Percentiles rank a stretch among this genome's conserved stretches.
Evolutionary conservation across 2,113 vertebrate genomes (phyloP).

Genomic region (Pteruthius melanotis): DNA sequence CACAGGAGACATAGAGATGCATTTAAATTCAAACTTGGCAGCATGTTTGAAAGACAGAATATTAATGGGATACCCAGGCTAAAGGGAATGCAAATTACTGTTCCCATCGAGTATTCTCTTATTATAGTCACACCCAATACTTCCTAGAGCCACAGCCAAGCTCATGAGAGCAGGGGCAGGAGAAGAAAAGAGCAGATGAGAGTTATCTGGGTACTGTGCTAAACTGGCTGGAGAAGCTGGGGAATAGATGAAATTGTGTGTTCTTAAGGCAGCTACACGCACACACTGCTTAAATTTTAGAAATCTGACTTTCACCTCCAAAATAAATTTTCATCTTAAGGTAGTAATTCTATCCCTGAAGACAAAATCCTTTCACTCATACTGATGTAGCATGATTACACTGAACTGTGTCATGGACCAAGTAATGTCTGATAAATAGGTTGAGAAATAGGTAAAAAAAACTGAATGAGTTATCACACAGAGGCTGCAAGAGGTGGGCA

Average conservation of each 20-base stretch:
- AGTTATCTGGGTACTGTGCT: not conserved
- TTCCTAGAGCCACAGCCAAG: not conserved
- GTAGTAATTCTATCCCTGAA: not conserved
- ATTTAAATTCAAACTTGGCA: not conserved
- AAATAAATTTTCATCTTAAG: not conserved
- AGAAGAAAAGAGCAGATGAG: not conserved
- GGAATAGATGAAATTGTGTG: rapidly evolving
- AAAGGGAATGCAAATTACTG: constrained; percentile 14
- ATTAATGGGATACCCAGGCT: not conserved
- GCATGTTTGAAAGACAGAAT: not conserved
- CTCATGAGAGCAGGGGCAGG: not conserved
- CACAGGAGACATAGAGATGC: not conserved
- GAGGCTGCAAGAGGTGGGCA: not conserved
- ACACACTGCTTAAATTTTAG: not conserved
- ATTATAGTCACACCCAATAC: not conserved
- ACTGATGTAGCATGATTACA: not conserved
- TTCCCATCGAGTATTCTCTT: not conserved
- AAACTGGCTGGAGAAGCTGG: not conserved
- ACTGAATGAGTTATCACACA: not conserved
- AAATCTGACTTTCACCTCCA: not conserved
- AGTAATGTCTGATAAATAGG: not conserved
- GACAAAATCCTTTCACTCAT: not conserved
- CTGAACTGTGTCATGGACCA: not conserved
- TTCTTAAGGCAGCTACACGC: not conserved
- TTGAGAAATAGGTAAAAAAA: not conserved